These are phyloP conservation scores for Valencia hispanica DNA, from an alignment of 2,797 vertebrate genomes.

Conservation along the genomic window DNA sequence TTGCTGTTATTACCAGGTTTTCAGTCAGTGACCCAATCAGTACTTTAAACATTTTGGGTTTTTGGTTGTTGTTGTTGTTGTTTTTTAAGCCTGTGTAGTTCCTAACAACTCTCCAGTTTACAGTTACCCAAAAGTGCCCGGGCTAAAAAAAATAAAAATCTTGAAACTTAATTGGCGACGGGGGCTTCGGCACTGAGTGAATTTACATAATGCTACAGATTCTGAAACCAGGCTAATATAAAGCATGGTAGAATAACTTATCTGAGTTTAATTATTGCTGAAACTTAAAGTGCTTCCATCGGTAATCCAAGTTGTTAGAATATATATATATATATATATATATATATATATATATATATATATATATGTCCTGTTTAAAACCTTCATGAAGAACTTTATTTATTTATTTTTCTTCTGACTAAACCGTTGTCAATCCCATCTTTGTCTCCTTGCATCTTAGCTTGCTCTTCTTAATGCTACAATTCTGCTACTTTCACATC, in stretches of 20 bases:
- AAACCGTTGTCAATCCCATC: constrained; percentile 8
- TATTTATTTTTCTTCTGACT: neutral
- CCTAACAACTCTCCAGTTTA: neutral
- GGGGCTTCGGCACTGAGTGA: neutral
- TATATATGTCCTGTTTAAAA: neutral
- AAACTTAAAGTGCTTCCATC: neutral
- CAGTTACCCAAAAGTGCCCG: neutral
- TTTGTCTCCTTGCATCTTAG: constrained; percentile 20
- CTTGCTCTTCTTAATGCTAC: constrained; percentile 23
- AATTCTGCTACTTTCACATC: constrained; percentile 74
- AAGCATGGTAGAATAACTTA: neutral
- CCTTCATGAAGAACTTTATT: neutral
- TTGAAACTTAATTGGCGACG: neutral
- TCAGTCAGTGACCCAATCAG: neutral
- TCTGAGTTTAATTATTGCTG: neutral
- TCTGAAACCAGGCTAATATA: neutral
- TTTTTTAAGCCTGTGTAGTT: neutral
- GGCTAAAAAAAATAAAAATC: neutral
- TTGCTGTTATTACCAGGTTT: neutral
- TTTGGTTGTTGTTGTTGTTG: no score
- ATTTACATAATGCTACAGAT: no score
- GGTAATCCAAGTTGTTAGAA: neutral
- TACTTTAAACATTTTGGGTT: no score
- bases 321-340: neutral
- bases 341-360: neutral